Percentiles rank a stretch among this genome's conserved stretches.
These are phyloP conservation scores for Nephila pilipes DNA, from an alignment of 1,140 invertebrate genomes.

Conservation along the genomic window DNA sequence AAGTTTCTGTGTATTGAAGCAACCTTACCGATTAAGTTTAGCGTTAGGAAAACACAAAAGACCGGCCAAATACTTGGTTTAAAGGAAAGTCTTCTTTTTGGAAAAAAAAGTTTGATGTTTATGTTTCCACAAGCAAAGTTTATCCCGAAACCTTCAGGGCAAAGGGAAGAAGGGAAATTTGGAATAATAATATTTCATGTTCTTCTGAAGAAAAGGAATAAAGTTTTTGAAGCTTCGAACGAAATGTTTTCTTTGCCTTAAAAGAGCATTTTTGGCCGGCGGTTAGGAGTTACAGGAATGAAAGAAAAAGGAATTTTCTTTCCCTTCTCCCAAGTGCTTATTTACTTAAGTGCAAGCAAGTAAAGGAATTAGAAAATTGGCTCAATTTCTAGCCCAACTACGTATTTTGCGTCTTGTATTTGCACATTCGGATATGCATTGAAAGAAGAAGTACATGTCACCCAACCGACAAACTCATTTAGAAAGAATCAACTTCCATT, in stretches of 20 bases:
- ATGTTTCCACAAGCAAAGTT: slow-evolving; percentile 31
- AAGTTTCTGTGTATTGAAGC: background rate
- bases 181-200: slow-evolving; percentile 42
- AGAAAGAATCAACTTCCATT: background rate
- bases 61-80: slow-evolving; percentile 16
- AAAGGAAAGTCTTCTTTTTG: slow-evolving; percentile 13
- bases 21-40: background rate
- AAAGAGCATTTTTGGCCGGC: slow-evolving; percentile 34
- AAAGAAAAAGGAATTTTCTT: background rate
- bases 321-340: slow-evolving; percentile 13
- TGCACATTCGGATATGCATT: slow-evolving; percentile 13
- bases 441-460: background rate
- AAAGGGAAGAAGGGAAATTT: slow-evolving; percentile 20
- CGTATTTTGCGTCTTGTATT: background rate
- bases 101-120: slow-evolving; percentile 18
- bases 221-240: slow-evolving; percentile 35
- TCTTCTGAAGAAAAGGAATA: slow-evolving; percentile 20
- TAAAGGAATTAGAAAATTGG: slow-evolving; percentile 39
- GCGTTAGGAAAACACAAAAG: slow-evolving; percentile 14
- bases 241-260: slow-evolving; percentile 38
- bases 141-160: slow-evolving; percentile 10
- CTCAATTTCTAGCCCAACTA: slow-evolving; percentile 14
- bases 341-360: slow-evolving; percentile 3
- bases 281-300: background rate
- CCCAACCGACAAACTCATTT: background rate